Conservation (phyloP, 2,113 vertebrate species). For the Hypocryptadius cinnamomeus region DNA sequence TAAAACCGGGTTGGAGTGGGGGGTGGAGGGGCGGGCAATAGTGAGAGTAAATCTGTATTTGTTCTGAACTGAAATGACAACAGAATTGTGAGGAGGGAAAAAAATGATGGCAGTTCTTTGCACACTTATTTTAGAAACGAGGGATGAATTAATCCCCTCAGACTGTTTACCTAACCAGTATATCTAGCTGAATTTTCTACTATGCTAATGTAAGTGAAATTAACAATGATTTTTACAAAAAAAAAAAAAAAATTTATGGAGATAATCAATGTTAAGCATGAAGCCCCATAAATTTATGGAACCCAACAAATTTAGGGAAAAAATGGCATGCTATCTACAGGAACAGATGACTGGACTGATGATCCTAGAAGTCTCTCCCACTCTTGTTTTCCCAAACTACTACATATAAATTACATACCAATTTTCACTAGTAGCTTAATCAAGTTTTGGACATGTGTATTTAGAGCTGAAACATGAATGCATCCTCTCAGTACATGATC, state of each 20-base stretch:
- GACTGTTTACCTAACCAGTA: neutral
- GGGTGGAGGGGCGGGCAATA: neutral
- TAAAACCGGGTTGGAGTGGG: neutral
- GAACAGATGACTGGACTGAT: neutral
- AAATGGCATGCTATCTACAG: neutral
- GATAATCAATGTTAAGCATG: neutral
- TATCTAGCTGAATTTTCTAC: neutral
- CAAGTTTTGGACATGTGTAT: neutral
- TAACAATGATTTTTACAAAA: neutral
- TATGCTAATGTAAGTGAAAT: neutral
- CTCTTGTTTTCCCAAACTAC: neutral
- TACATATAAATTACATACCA: neutral
- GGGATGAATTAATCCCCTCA: neutral
- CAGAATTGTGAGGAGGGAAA: neutral
- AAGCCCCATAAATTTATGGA: neutral
- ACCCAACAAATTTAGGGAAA: neutral
- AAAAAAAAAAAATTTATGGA: neutral
- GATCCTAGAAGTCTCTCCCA: neutral
- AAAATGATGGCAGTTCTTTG: neutral
- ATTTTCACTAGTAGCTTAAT: neutral
- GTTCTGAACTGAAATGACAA: neutral
- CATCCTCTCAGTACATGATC: neutral
- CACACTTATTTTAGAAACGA: neutral
- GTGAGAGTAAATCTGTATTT: neutral
- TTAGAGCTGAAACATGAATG: neutral